Evolutionary conservation across 2,797 vertebrate species (phyloP), one percentile per base, ranked within the genome.

Genomic region (Sarcoramphus papa): DNA sequence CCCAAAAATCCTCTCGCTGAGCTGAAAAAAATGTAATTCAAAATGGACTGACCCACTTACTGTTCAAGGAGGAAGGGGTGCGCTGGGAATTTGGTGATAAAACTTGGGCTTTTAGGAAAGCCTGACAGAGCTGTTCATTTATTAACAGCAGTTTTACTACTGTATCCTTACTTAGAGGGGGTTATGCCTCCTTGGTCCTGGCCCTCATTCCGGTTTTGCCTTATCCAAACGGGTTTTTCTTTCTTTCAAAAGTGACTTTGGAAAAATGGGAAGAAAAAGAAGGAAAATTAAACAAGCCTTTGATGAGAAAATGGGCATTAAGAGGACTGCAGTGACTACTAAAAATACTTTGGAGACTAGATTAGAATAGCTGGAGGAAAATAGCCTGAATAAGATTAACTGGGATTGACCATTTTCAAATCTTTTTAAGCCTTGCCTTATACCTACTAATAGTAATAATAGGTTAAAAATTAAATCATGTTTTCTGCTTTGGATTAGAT

Each of bases 371-470:
- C 57, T 23, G 14, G 27, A 40, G 73, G 70, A 63, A 91, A 95
- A 73, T 3, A 56, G 63, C 50, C 76, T 48, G 37, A 75, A 51
- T 50, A 28, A 62, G 50, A 75, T 91, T 62, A 85, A 84, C 40
- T n/a, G 47, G 64, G 90, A 78, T 30, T 56, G 73, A 11, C 35
- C 10, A 48, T 79, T 95, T 90, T 54, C 30, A 81, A 59, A 69
- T 83, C 47, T 75, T 91, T 91, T 73, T 41, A 88, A 92, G 56
- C 54, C 23, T 51, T 23, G 27, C 67, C 74, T 95, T 84, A 59
- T 25, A 83, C 31, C n/a, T 50, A 41, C 45, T 83, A n/a, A 59
- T 30, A 69, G 43, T 31, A 74, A 74, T 30, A 72, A 83, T 1
- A 65, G 37, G 22, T 67, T 59, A 68, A 48, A 88, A 72, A 84